Conservation (phyloP, 2,113 vertebrate species). For the Nothobranchius kuhntae region DNA sequence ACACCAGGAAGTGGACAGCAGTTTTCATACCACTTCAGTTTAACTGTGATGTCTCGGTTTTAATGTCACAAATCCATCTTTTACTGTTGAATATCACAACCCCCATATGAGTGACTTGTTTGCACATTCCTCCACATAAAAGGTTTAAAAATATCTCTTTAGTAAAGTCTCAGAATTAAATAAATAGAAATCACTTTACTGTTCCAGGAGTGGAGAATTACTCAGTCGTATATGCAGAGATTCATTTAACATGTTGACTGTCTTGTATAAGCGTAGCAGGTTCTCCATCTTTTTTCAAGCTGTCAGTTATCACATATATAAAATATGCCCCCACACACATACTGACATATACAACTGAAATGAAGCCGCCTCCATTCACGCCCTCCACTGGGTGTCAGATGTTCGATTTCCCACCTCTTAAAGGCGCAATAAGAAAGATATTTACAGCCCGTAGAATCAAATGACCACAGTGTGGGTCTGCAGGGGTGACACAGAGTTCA, state of each 20-base stretch:
- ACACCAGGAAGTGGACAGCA: background rate
- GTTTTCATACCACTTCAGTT: constrained; percentile 13
- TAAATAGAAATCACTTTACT: constrained; percentile 9
- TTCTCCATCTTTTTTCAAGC: background rate
- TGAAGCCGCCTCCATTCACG: constrained; percentile 47
- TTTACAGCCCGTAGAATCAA: constrained; percentile 39
- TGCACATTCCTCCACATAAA: background rate
- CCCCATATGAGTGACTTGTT: constrained; percentile 16
- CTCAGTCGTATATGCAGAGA: background rate
- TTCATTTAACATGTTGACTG: constrained; percentile 13
- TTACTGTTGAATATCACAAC: constrained; percentile 21
- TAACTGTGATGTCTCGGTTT: constrained; percentile 9
- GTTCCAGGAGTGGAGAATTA: too few species aligned
- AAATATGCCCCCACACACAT: constrained; percentile 20
- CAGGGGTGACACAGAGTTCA: constrained; percentile 30
- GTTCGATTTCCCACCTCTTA: constrained; percentile 59
- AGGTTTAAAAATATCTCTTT: too few species aligned
- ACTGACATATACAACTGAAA: constrained; percentile 39
- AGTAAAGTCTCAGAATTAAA: background rate
- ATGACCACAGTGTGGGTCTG: constrained; percentile 42
- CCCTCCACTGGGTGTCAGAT: constrained; percentile 50
- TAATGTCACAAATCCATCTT: constrained; percentile 31
- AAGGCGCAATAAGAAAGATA: constrained; percentile 46
- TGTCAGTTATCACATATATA: constrained; percentile 20
- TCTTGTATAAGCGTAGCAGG: background rate